Base-by-base conservation (phyloP, 2,888 invertebrate genomes). In the Amphipoea lucens region DNA sequence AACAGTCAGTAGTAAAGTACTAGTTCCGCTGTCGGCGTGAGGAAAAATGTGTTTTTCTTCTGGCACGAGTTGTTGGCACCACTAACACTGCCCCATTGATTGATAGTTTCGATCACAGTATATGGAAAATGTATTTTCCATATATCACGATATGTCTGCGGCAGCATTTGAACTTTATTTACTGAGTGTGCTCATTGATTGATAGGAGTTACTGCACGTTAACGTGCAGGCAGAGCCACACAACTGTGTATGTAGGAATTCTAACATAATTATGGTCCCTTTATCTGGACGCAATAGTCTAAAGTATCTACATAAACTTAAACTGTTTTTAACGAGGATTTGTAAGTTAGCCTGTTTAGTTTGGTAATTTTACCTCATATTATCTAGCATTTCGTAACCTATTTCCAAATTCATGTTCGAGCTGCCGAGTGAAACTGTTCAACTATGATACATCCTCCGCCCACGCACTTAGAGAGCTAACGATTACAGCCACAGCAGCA, bases 291-390 rank as follows among this genome's bases (percentile, higher is more conserved):
- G 9, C 11, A 74, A 74, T 9, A n/a, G 71, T 45, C 40, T 17
- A 12, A 63, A 48, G 76, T 57, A 76, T 42, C 62, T 23, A 68
- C 67, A 23, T 45, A n/a, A 1, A 45, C 54, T 48, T 81, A 75
- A 80, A 48, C 54, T 76, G 68, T 82, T 81, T 81, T 81, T 82
- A 81, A 81, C 29, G 80, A 81, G 54, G 40, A 48, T 45, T 48
- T 69, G 45, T 62, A 68, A 81, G 75, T 62, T 63, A 54, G 23
- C 40, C 40, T 68, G 11, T 48, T 76, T 75, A 29, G 9, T 60
- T 67, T 74, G 12, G 54, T 68, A 12, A 29, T 57, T 62, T 67
- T 12, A 81, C 42, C 7, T 68, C 62, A 29, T 63, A 40, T 68
- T 63, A 40, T 68, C 29, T 63, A 45, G 4, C 4, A 51, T 68